Evolutionary conservation across 2,797 vertebrate genomes (phyloP).

Genomic region (Chelonia mydas): DNA sequence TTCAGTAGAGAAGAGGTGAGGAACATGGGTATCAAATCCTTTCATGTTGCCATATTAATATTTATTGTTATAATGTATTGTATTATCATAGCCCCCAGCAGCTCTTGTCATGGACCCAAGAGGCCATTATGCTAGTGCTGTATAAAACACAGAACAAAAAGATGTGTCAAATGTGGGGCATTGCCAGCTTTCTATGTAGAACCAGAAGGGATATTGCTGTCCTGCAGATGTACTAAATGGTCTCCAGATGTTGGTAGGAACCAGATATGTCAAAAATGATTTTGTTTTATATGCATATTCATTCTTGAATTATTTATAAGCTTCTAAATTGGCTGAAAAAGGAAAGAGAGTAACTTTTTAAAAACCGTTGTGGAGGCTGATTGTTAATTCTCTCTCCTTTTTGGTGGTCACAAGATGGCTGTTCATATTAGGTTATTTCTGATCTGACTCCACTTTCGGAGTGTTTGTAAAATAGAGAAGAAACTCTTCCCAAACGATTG

Average conservation of each 20-base stretch:
- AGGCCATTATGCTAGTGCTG: not conserved
- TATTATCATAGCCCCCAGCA: rapidly evolving
- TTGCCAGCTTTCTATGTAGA: slow-evolving; percentile 22
- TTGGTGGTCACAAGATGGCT: not conserved
- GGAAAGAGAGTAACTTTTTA: not conserved
- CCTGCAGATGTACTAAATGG: not conserved
- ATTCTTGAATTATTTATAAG: slow-evolving; percentile 41
- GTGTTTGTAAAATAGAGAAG: slow-evolving; percentile 2
- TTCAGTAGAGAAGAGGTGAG: not conserved
- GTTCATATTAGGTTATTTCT: slow-evolving; percentile 22
- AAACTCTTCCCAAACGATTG: not conserved
- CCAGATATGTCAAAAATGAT: not conserved
- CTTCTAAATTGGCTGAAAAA: slow-evolving; percentile 44
- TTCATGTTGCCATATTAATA: not conserved
- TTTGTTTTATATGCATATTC: slow-evolving; percentile 34
- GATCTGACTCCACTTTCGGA: slow-evolving; percentile 11
- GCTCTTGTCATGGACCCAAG: not conserved
- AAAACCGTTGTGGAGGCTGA: not conserved
- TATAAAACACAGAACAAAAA: not conserved
- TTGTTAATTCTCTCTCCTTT: slow-evolving; percentile 24
- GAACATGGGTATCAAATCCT: not conserved
- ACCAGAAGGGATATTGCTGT: not conserved
- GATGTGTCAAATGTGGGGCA: not conserved
- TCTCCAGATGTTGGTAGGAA: not conserved
- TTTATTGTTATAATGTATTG: not conserved